Evolutionary conservation across 2,797 vertebrate genomes (phyloP), one percentile per base, ranked within the genome.

Genomic region (Lerista edwardsae): DNA sequence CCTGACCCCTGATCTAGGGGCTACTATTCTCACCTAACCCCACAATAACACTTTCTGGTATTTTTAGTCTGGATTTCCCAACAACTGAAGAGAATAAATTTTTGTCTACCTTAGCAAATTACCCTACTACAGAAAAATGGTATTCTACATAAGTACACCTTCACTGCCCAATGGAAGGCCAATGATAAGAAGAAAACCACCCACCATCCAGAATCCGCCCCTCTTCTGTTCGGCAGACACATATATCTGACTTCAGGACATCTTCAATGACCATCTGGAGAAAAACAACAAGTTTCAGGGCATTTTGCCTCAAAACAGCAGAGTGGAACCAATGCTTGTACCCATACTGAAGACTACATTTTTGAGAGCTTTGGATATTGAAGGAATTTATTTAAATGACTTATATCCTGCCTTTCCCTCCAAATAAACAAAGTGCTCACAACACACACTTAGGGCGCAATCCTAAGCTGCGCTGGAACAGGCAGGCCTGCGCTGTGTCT

Each of bases 181-280:
- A 25, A 21, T 23, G 65, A 9, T n/a, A 69, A 17, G 2, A 7
- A 51, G 11, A 34, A 67, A 55, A 57, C 44, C 69, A 89, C 94
- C 95, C 92, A 98, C 98, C 97, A 29, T 98, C 98, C 65, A 98
- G 89, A 82, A 99, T 87, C 82, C 92, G 94, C 69, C 97, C 98
- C 89, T 97, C 97, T 39, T 98, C 97, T 29, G 97, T 97, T 84
- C 97, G 97, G 94, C 98, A 98, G 36, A 98, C 96, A 64, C 98
- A 99, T 0, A 92, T 95, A 29, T 92, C 92, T 0, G 96, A 95
- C 3, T 96, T 95, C 87, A 97, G 83, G 65, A 99, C 97, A 25
- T 99, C 98, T 94, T 99, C 98, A 59, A 99, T 90, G 12, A 94
- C 94, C 97, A 99, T 97, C 98, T 98, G 86, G 73, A 65, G 29